Conservation (phyloP, 2,113 vertebrate genomes). For the Apteryx owenii region DNA sequence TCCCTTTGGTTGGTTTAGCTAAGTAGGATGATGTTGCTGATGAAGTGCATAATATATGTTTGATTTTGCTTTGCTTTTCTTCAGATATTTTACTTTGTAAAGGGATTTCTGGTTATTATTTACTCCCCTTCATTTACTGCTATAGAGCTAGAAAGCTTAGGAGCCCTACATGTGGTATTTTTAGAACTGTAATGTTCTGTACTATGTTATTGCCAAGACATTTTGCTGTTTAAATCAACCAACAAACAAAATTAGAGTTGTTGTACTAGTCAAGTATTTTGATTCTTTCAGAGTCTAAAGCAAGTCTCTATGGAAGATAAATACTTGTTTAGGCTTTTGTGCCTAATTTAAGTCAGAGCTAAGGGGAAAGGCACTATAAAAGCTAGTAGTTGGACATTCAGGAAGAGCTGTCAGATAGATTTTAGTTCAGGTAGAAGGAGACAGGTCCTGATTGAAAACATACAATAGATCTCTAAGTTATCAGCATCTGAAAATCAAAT, state of each 20-base stretch:
- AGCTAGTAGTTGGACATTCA: no score
- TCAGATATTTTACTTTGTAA: background rate
- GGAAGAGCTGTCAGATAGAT: background rate
- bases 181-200: background rate
- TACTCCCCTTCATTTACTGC: background rate
- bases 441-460: background rate
- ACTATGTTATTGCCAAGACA: background rate
- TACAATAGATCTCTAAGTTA: background rate
- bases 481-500: no score
- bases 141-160: background rate
- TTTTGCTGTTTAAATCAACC: background rate
- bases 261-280: background rate
- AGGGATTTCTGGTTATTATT: background rate
- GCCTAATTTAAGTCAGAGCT: background rate
- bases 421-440: background rate
- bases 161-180: background rate
- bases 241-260: background rate
- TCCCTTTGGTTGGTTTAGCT: background rate
- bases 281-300: background rate
- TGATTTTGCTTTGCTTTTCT: background rate
- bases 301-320: background rate
- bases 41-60: background rate
- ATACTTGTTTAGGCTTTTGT: background rate
- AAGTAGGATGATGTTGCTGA: background rate
- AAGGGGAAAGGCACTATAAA: background rate